Base-by-base conservation (phyloP, 1,140 invertebrate species). In the Procambarus virginalis region DNA sequence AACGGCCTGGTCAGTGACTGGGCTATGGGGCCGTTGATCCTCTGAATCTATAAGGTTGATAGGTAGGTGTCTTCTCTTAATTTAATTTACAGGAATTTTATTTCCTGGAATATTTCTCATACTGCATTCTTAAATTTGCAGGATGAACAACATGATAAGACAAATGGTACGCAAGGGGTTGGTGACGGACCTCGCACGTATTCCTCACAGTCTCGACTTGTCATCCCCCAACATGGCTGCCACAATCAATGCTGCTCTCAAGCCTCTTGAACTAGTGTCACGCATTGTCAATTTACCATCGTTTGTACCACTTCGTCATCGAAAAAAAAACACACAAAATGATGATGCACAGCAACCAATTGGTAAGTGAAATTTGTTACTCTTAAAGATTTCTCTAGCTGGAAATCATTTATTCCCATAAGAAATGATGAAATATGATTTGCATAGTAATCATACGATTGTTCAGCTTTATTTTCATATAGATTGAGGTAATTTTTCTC, bases 201-300 rank as follows among this genome's bases (percentile, higher is more conserved):
- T 98, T 86, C 96, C 97, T 0, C 97, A 98, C 93, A 96, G 96
- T 93, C 94, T 98, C 60, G 97, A 98, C 94, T 93, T 98, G 12
- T 97, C 97, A 0, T 97, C 96, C 93, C 97, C 97, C 2, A 96
- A 97, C 92, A 96, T 97, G 94, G 95, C 97, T 1, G 95, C 95
- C 3, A 98, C 97, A 0, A 95, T 98, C 6, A 98, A 98, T 93
- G 95, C 96, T 34, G 96, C 96, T 0, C 94, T 98, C 77, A 97
- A 97, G 93, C 97, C 97, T 2, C 94, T 98, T 84, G 97, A 98
- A 93, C 96, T 96, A 0, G 94, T 98, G 34, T 96, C 97, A 4
- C 94, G 97, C 20, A 96, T 97, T 88, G 96, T 97, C 3, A 97
- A 97, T 93, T 95, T 94, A 76, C 95, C 95, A 75, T 93, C 92